Evolutionary conservation across 1,140 invertebrate species (phyloP).

Genomic region (Charaxes varanes): DNA sequence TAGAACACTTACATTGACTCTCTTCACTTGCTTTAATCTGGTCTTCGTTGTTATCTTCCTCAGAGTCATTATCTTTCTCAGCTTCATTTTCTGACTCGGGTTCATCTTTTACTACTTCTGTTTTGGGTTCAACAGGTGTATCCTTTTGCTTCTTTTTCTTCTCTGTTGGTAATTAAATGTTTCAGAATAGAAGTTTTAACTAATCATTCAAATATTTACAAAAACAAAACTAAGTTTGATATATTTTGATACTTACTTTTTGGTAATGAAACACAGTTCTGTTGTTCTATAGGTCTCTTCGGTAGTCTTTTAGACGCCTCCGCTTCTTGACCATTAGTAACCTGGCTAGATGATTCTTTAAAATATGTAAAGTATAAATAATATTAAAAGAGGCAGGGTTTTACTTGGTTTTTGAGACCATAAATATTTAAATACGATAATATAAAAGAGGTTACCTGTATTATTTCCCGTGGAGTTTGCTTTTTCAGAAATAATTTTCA

Average conservation of each 20-base stretch:
- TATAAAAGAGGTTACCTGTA: constrained; percentile 53
- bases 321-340: constrained; percentile 12
- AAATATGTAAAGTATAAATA: too few species aligned
- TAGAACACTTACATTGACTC: constrained; percentile 39
- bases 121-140: constrained; percentile 26
- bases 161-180: too few species aligned
- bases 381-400: background rate
- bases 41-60: constrained; percentile 31
- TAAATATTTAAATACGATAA: too few species aligned
- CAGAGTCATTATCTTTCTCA: constrained; percentile 30
- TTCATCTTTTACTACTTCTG: constrained; percentile 44
- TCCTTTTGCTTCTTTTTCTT: constrained; percentile 44
- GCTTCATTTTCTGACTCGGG: constrained; percentile 24
- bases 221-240: too few species aligned
- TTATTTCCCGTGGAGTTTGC: constrained; percentile 48
- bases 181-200: too few species aligned
- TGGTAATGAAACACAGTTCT: constrained; percentile 20
- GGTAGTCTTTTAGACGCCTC: constrained; percentile 20
- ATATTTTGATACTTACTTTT: constrained; percentile 16
- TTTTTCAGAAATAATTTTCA: constrained; percentile 76
- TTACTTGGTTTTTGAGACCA: background rate
- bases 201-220: too few species aligned
- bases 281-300: constrained; percentile 35
- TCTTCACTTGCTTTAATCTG: constrained; percentile 25
- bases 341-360: background rate